Percentiles rank a stretch among this genome's conserved stretches.
phyloP scores from a whole-genome alignment of 1,140 invertebrate genomes.

The Ceratosolen solmsi region DNA sequence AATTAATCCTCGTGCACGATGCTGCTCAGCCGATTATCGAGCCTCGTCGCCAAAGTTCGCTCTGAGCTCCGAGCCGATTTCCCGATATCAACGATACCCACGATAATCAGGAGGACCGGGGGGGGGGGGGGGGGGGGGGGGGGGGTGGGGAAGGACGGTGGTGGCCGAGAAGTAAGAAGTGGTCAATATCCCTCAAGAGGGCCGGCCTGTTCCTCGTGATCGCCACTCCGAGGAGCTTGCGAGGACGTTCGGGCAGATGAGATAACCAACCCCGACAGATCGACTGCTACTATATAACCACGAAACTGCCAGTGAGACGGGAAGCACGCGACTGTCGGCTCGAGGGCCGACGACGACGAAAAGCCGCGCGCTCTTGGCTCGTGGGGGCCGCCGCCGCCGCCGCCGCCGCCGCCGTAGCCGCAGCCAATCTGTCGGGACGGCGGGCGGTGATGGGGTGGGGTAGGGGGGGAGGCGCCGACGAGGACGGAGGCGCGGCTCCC shows the following conservation, averaged over 20 bases:
- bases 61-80: too few relatives aligned
- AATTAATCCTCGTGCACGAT: too few relatives aligned
- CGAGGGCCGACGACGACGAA: conserved; percentile 4
- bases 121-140: too few relatives aligned
- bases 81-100: too few relatives aligned
- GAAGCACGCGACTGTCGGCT: conserved; percentile 43
- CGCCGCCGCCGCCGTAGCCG: too few relatives aligned
- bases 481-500: background rate
- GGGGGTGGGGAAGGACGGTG: too few relatives aligned
- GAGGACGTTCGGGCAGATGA: background rate
- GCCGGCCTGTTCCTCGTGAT: background rate
- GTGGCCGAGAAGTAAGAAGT: too few relatives aligned
- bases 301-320: conserved; percentile 1
- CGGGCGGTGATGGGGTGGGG: background rate
- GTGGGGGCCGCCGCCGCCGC: background rate
- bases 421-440: background rate
- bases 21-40: too few relatives aligned
- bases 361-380: conserved; percentile 39
- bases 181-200: too few relatives aligned
- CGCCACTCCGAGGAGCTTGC: background rate
- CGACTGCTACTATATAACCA: background rate
- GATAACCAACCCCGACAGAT: background rate
- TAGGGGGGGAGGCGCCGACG: conserved; percentile 7
- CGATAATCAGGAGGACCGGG: too few relatives aligned
- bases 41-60: too few relatives aligned